These are phyloP conservation scores for Gryon sp. DNA, from an alignment of 1,140 invertebrate genomes.

Conservation along the genomic window DNA sequence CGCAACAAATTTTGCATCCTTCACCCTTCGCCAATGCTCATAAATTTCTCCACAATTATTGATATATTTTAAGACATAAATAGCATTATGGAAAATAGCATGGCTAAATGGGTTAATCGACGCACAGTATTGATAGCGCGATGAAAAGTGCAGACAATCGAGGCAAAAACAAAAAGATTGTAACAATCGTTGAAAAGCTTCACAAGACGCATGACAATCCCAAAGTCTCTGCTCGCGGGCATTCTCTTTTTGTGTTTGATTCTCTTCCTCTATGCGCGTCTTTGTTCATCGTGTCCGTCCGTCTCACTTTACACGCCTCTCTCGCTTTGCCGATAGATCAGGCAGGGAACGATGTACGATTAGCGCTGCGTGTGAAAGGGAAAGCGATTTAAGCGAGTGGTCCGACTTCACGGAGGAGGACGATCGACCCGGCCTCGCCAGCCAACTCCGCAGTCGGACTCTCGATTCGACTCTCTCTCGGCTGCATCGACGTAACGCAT, in stretches of 20 bases:
- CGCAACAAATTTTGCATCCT: no score
- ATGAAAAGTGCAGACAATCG: no score
- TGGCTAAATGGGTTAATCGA: no score
- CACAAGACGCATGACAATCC: constrained; percentile 58
- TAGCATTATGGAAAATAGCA: no score
- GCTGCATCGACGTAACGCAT: constrained; percentile 54
- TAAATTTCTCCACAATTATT: no score
- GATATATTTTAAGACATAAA: no score
- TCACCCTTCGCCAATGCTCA: no score
- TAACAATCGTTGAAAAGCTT: constrained; percentile 53
- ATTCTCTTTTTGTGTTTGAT: constrained; percentile 40
- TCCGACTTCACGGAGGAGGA: constrained; percentile 74
- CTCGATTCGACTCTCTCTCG: constrained; percentile 69
- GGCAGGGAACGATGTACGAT: constrained; percentile 76
- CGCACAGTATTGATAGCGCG: no score
- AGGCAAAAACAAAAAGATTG: constrained; percentile 25
- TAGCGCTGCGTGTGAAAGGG: constrained; percentile 78
- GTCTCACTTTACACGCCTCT: constrained; percentile 44
- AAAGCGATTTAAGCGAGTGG: constrained; percentile 76
- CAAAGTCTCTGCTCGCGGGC: constrained; percentile 30
- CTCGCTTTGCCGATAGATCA: constrained; percentile 69
- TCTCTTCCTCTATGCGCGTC: constrained; percentile 56
- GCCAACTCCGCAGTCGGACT: no score
- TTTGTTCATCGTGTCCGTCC: constrained; percentile 35
- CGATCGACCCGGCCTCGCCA: constrained; percentile 72